A percentile compares a stretch with the other conserved stretches of the same genome.
phyloP scores from a whole-genome alignment of 2,113 vertebrate species.

The Ginglymostoma cirratum region DNA sequence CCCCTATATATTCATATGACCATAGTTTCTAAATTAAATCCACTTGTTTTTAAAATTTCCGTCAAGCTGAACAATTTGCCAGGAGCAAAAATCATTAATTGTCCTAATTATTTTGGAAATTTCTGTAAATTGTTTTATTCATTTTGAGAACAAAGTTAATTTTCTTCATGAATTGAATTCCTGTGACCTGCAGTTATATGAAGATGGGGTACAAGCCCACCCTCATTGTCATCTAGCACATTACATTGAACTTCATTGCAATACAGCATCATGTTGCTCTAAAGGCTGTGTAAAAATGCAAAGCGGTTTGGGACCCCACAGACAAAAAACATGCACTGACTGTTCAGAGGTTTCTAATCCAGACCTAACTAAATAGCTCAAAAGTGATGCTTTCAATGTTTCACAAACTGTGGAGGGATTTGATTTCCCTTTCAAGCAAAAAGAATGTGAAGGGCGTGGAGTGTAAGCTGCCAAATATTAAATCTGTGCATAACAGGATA shows the following conservation, averaged over 20 bases:
- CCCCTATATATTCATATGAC: background rate
- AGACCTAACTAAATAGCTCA: background rate
- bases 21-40: background rate
- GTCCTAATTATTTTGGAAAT: background rate
- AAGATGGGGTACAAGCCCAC: background rate
- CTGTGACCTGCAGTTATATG: background rate
- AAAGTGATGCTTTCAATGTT: slow-evolving; percentile 5
- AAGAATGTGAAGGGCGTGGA: slow-evolving; percentile 3
- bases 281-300: background rate
- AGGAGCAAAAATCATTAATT: background rate
- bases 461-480: slow-evolving; percentile 27
- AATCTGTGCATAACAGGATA: slow-evolving; percentile 19
- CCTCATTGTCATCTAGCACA: background rate
- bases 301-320: background rate
- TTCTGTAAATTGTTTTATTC: background rate
- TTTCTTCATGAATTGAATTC: background rate
- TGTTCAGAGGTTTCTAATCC: background rate
- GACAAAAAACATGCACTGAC: background rate
- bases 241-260: background rate
- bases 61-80: background rate
- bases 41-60: background rate
- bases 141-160: background rate
- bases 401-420: slow-evolving; percentile 13
- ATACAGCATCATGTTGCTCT: background rate
- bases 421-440: background rate